These are phyloP conservation scores for Ceuthmochares aereus DNA, from an alignment of 2,113 vertebrate species.

Conservation along the genomic window DNA sequence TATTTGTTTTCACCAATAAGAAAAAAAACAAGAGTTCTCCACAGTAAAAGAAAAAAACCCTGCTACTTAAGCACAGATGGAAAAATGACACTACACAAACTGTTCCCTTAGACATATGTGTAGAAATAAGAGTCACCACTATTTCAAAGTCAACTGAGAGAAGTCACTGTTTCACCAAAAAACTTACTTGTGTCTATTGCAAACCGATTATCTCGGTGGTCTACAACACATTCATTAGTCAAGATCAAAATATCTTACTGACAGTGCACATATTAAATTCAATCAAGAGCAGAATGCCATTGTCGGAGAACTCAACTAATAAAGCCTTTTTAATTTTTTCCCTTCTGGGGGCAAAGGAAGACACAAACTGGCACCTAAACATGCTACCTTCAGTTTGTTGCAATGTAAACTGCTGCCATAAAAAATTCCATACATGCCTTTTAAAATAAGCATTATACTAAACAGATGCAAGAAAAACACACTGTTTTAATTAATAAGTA, in stretches of 20 bases:
- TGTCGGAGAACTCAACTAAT: background rate
- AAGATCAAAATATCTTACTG: constrained; percentile 1
- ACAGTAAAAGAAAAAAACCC: background rate
- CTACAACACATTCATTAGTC: background rate
- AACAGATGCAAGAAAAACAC: background rate
- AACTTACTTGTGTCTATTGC: background rate
- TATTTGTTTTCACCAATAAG: background rate
- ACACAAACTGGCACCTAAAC: background rate
- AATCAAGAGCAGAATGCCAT: background rate
- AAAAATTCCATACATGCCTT: background rate
- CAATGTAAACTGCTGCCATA: background rate
- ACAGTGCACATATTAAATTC: background rate
- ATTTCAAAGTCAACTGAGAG: constrained; percentile 16
- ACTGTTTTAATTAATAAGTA: background rate
- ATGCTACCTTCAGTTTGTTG: background rate
- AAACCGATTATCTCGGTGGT: background rate
- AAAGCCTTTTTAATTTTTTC: background rate
- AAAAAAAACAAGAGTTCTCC: background rate
- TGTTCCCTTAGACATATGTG: background rate
- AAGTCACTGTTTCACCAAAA: constrained; percentile 35
- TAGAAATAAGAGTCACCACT: background rate
- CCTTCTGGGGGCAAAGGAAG: background rate
- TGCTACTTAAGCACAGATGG: constrained; percentile 27
- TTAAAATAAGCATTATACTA: background rate
- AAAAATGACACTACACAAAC: background rate